These are phyloP conservation scores for Tokudaia tokunoshimensis DNA, from an alignment of 2,797 vertebrate species.

Conservation along the genomic window DNA sequence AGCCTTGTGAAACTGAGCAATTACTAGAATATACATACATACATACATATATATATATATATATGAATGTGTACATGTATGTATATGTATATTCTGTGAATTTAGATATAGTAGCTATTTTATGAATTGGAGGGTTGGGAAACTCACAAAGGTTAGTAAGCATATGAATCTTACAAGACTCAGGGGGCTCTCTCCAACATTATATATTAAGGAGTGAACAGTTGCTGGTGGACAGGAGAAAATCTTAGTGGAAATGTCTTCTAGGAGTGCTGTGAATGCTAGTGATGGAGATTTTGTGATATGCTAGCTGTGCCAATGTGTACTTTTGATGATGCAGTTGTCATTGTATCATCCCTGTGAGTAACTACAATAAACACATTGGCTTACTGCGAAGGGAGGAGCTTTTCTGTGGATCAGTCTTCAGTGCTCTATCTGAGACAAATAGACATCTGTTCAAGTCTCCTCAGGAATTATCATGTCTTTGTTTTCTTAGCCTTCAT, in stretches of 20 bases:
- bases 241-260: neutral
- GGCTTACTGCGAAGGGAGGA: neutral
- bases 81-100: neutral
- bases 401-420: neutral
- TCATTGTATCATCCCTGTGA: neutral
- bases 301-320: neutral
- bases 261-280: rapidly evolving
- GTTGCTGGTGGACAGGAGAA: neutral
- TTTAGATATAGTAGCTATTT: neutral
- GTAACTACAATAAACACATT: neutral
- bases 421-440: no score
- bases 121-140: neutral
- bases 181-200: neutral
- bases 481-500: neutral
- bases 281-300: neutral
- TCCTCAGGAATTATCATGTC: neutral
- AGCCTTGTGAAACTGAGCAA: neutral
- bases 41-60: no score
- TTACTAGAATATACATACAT: no score
- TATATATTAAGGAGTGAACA: neutral
- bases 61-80: no score
- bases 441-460: neutral
- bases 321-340: neutral
- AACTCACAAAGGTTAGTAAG: neutral
- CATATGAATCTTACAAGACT: neutral